A percentile compares a stretch with the other conserved stretches of the same genome.
Conservation (phyloP, 2,113 vertebrate species). For the Ameiurus melas region DNA sequence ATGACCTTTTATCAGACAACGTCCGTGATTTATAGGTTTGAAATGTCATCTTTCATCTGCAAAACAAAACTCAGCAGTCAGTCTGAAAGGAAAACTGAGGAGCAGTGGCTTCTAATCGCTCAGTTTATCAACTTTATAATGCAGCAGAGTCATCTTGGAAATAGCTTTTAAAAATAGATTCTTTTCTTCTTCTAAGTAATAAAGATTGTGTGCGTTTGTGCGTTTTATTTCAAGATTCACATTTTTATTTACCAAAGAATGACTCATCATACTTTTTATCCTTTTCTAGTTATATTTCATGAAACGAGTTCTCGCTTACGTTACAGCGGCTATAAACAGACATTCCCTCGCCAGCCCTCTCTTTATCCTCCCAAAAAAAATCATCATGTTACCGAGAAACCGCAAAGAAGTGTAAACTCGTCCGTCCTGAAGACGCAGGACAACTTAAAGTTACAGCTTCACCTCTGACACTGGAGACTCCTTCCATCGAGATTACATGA, state of each 20-base stretch:
- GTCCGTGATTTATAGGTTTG: neutral
- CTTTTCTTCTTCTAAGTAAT: neutral
- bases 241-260: neutral
- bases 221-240: neutral
- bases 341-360: neutral
- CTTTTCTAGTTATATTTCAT: neutral
- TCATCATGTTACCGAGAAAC: neutral
- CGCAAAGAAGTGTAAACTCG: neutral
- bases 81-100: neutral
- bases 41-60: constrained; percentile 5
- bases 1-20: neutral
- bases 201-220: neutral
- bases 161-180: neutral
- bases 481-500: neutral
- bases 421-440: neutral
- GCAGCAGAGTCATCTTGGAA: neutral
- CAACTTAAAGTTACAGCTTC: neutral
- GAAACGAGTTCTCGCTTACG: neutral
- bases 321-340: neutral
- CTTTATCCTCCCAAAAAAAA: neutral
- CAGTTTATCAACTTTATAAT: neutral
- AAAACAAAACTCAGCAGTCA: neutral
- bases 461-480: neutral
- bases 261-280: neutral
- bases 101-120: neutral